Evolutionary conservation across 2,888 invertebrate species (phyloP).

Genomic region (Dryococelus australis): DNA sequence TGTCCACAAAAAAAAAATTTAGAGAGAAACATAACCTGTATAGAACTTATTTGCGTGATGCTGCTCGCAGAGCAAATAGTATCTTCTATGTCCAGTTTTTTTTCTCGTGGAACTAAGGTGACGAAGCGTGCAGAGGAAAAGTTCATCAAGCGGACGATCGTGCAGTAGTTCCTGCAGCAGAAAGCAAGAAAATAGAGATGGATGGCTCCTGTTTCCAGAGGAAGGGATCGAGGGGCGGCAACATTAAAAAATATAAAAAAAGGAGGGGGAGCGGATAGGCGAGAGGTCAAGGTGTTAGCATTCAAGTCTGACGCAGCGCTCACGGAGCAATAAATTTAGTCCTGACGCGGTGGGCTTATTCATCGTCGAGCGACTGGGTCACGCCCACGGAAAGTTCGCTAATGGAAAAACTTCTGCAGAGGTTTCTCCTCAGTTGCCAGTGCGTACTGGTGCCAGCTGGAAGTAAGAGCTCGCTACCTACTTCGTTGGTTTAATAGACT

Average conservation of each 20-base stretch:
- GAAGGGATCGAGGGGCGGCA: background rate
- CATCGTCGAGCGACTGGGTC: background rate
- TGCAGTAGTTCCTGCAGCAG: background rate
- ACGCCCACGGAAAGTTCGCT: background rate
- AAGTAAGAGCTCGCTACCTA: background rate
- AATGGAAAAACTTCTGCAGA: background rate
- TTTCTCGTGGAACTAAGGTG: background rate
- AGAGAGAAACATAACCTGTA: too few species aligned
- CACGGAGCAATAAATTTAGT: background rate
- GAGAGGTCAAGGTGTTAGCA: constrained; percentile 16
- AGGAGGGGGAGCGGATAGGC: background rate
- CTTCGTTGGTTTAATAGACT: background rate
- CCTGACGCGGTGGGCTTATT: background rate
- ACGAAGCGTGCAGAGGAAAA: background rate
- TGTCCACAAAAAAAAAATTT: too few species aligned
- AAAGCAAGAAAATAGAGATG: background rate
- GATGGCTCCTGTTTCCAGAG: background rate
- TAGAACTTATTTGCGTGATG: too few species aligned
- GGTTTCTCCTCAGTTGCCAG: background rate
- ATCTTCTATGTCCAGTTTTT: too few species aligned
- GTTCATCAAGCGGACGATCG: constrained; percentile 7
- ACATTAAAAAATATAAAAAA: background rate
- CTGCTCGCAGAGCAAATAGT: too few species aligned
- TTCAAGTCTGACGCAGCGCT: background rate
- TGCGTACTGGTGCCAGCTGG: background rate